Evolutionary conservation across 2,888 invertebrate species (phyloP).

Genomic region (Crossocerus cetratus): DNA sequence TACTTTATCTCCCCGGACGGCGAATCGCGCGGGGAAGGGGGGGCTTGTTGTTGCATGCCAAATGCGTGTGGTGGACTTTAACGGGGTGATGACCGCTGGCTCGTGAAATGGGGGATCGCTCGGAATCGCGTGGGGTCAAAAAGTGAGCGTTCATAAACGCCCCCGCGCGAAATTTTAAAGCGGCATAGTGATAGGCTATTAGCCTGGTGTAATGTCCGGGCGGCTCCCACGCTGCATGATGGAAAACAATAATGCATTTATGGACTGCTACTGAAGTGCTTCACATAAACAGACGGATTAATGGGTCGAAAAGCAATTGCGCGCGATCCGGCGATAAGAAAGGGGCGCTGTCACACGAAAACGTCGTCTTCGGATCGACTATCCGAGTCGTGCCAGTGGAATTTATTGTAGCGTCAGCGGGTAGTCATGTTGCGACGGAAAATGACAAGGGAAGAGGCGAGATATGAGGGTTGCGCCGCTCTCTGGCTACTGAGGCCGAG

Average conservation of each 20-base stretch:
- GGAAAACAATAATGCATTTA: too few species aligned
- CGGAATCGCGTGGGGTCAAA: neutral
- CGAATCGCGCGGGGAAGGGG: conserved; percentile 46
- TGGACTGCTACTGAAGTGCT: neutral
- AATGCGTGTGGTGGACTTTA: conserved; percentile 24
- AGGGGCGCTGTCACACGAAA: conserved; percentile 19
- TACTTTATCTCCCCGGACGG: conserved; percentile 23
- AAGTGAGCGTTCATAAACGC: neutral
- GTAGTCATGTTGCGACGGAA: conserved; percentile 64
- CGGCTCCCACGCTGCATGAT: neutral
- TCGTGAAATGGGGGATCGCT: conserved; percentile 11
- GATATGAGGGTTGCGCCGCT: neutral
- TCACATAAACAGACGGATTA: neutral
- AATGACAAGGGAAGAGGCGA: conserved; percentile 35
- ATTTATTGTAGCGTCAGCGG: conserved; percentile 72
- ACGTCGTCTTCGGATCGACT: conserved; percentile 52
- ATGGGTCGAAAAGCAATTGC: neutral
- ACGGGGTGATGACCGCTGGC: conserved; percentile 30
- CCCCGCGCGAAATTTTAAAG: neutral
- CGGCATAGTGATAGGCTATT: neutral
- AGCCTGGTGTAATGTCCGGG: neutral
- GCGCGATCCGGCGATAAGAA: conserved; percentile 12
- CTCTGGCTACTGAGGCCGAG: conserved; percentile 1
- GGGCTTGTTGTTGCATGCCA: conserved; percentile 27
- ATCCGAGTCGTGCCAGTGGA: conserved; percentile 57